These are phyloP conservation scores for Brachionichthys hirsutus DNA, from an alignment of 2,113 vertebrate genomes.

Conservation along the genomic window DNA sequence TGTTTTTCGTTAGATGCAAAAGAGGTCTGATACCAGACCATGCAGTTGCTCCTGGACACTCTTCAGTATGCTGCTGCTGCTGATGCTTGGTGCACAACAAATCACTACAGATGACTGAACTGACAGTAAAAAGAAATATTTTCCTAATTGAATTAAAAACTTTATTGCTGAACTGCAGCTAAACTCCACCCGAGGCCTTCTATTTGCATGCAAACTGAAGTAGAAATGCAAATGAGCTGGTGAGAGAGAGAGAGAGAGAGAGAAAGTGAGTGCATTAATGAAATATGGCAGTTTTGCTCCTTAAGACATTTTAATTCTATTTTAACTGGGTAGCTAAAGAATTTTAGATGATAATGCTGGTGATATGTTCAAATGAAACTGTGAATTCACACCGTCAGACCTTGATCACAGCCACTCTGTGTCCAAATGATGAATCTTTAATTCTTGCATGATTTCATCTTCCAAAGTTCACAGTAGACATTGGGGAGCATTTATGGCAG, in stretches of 20 bases:
- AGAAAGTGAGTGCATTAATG: constrained; percentile 12
- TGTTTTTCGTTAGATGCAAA: constrained; percentile 20
- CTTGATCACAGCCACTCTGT: neutral
- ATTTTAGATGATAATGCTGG: neutral
- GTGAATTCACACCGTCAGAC: neutral
- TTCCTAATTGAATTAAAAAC: constrained; percentile 36
- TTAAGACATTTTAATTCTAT: neutral
- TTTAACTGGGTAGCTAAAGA: neutral
- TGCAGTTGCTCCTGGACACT: constrained; percentile 17
- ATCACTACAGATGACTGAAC: constrained; percentile 31
- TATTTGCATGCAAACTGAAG: constrained; percentile 14
- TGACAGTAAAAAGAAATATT: constrained; percentile 48
- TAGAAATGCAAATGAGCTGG: constrained; percentile 12
- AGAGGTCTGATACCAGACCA: constrained; percentile 18
- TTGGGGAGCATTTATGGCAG: too few species aligned
- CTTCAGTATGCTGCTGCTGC: constrained; percentile 5
- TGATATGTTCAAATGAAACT: neutral
- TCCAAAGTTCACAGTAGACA: too few species aligned
- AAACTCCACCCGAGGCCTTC: constrained; percentile 13
- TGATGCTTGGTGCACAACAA: constrained; percentile 32
- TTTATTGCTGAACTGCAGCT: constrained; percentile 22
- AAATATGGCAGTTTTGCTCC: neutral
- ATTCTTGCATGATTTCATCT: too few species aligned
- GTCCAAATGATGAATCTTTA: too few species aligned
- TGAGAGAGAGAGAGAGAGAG: too few species aligned